Percentiles rank a stretch among this genome's conserved stretches.
phyloP scores from a whole-genome alignment of 1,140 invertebrate species.

The Bradysia coprophila region DNA sequence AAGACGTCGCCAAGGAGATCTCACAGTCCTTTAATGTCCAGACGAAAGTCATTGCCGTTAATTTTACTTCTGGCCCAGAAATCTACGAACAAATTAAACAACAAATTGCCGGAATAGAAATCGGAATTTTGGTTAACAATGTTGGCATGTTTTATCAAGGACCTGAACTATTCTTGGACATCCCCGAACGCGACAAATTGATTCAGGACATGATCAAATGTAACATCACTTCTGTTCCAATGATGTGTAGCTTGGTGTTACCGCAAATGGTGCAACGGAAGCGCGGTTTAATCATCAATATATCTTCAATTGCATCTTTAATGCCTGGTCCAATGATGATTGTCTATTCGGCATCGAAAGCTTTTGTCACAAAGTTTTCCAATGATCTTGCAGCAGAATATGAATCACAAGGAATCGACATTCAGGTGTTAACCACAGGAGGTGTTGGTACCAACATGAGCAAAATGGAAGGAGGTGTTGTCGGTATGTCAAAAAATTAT shows the following conservation, averaged over 20 bases:
- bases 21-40: slow-evolving; percentile 64
- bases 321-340: slow-evolving; percentile 67
- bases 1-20: too few species aligned
- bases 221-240: slow-evolving; percentile 52
- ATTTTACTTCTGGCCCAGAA: slow-evolving; percentile 52
- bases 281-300: slow-evolving; percentile 79
- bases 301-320: slow-evolving; percentile 66
- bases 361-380: slow-evolving; percentile 72
- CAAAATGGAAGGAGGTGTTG: slow-evolving; percentile 58
- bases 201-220: slow-evolving; percentile 42
- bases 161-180: slow-evolving; percentile 62
- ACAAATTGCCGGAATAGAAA: slow-evolving; percentile 59
- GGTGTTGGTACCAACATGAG: slow-evolving; percentile 91
- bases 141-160: too few species aligned
- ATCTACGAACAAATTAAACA: slow-evolving; percentile 62
- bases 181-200: slow-evolving; percentile 35
- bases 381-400: slow-evolving; percentile 66
- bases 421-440: slow-evolving; percentile 72
- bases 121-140: slow-evolving; percentile 92
- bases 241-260: slow-evolving; percentile 69
- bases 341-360: slow-evolving; percentile 80
- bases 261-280: slow-evolving; percentile 73
- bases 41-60: slow-evolving; percentile 64
- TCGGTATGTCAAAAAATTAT: too few species aligned
- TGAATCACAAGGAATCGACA: slow-evolving; percentile 49